Evolutionary conservation across 2,888 invertebrate species (phyloP), one percentile per base, ranked within the genome.

Genomic region (Macrosiphum euphorbiae): DNA sequence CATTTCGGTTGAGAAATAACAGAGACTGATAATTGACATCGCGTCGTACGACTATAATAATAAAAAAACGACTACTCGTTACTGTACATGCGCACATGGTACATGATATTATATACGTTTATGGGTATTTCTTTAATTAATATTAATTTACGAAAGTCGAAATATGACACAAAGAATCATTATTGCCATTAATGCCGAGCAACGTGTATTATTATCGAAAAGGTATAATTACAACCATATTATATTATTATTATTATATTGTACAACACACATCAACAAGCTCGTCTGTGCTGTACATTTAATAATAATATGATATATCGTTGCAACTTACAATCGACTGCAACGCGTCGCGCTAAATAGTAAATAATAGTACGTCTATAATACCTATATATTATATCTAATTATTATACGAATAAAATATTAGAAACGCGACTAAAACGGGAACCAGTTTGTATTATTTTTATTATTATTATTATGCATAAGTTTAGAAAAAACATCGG

Each of bases 71-170:
- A 16, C 47, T 89, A 44, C 41, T 35, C 58, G 41, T 44, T 55
- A 16, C 88, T 26, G 61, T 13, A n/a, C 8, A 16, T 91, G 41
- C 24, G 35, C 20, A 61, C 41, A 26, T 24, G 28, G 28, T 86
- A 47, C 47, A 86, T 86, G n/a, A 47, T 61, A 90, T 90, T 67
- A 41, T n/a, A 50, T 50, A 88, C 50, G 52, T 86, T 44, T 78
- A 87, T 87, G 88, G 10, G 88, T 35, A 78, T 88, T 88, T 88
- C 52, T 67, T 90, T 84, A 91, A 91, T 91, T 91, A 84, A 52
- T 52, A 91, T 91, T 91, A 52, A 84, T 84, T 50, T 78, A 52
- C 52, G 84, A 91, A 91, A 55, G 50, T 91, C 28, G 44, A 90
- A 24, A 67, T 90, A 90, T 67, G 61, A 3, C 58, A 44, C 26